Conservation (phyloP, 2,888 invertebrate genomes). For the Cremastobaeus sp. region DNA sequence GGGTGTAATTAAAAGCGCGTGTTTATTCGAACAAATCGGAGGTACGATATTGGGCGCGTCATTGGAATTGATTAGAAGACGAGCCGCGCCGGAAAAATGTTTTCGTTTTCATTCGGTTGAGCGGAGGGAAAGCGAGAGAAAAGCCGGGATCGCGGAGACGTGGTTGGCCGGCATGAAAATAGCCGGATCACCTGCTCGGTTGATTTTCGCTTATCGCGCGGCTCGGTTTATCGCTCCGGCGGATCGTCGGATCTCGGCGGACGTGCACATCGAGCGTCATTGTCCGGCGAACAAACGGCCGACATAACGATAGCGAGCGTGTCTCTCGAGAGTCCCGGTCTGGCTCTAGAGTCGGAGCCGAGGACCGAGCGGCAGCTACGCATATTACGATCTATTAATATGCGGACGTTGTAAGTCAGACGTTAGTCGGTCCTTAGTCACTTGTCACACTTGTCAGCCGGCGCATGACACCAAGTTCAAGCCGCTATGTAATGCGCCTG, state of each 20-base stretch:
- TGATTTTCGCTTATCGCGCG: conserved; percentile 45
- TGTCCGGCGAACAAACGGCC: conserved; percentile 64
- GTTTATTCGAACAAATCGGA: too few species aligned
- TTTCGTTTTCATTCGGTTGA: neutral
- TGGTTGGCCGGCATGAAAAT: conserved; percentile 26
- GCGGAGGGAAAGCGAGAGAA: conserved; percentile 11
- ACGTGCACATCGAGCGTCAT: conserved; percentile 55
- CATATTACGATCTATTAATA: conserved; percentile 72
- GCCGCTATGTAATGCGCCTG: conserved; percentile 60
- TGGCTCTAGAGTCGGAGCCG: conserved; percentile 1
- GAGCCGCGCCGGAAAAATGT: too few species aligned
- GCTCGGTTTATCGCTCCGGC: conserved; percentile 42
- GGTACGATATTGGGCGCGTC: conserved; percentile 6
- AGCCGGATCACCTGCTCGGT: conserved; percentile 40
- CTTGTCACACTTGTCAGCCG: conserved; percentile 71
- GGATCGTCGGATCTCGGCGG: conserved; percentile 46
- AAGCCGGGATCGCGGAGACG: conserved; percentile 14
- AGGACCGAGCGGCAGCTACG: conserved; percentile 24
- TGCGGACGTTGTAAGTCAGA: conserved; percentile 68
- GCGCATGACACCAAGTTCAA: conserved; percentile 64
- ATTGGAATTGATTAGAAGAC: neutral
- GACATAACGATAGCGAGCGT: conserved; percentile 64
- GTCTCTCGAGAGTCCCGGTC: conserved; percentile 38
- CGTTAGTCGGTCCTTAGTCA: conserved; percentile 71
- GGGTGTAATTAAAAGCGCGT: conserved; percentile 13